Base-by-base conservation (phyloP, 2,888 invertebrate genomes). In the Zaprionus lineosus region DNA sequence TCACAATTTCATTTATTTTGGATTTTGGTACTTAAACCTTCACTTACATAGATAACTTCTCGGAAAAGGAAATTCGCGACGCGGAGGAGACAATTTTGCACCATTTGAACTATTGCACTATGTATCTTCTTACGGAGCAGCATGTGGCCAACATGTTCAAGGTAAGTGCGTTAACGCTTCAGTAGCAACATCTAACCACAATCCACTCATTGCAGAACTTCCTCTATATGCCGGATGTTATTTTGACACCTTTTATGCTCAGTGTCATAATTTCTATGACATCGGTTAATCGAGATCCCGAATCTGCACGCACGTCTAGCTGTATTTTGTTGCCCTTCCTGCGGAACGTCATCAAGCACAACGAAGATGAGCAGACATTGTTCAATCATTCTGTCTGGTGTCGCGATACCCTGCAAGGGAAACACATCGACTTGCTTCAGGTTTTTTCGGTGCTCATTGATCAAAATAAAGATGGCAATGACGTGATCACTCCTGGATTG, bases 241-340 rank as follows among this genome's bases (percentile, higher is more conserved):
- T 93, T 33, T 85, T 94, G 18, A 92, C 93, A 66, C 92, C 93
- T 0, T 94, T 94, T 82, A 91, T 93, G 63, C 87, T 93, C n/a
- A 92, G 93, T 56, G 91, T 92, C 8, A 87, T 93, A 11, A 88
- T 94, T 8, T 86, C 89, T 0, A 89, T 90, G 89, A 87, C 89
- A 1, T 78, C 73, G 2, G 83, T 87, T 0, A 90, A 90, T 66
- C 88, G 90, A n/a, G 88, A 90, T 52, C 89, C 90, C 0, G 89
- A 89, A 57, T 73, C 84, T 2, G 69, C 71, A 0, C 81, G 83
- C 4, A 62, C 88, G 18, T 87, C 88, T 0, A 73, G 84, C 2
- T 88, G 89, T 1, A 55, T 81, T 2, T 50, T 90, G 7, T 65
- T 90, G 9, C 87, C 88, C 0, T 89, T 87, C 53, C 52, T 90